These are phyloP conservation scores for Microcaecilia unicolor DNA, from an alignment of 2,797 vertebrate species.

Conservation along the genomic window DNA sequence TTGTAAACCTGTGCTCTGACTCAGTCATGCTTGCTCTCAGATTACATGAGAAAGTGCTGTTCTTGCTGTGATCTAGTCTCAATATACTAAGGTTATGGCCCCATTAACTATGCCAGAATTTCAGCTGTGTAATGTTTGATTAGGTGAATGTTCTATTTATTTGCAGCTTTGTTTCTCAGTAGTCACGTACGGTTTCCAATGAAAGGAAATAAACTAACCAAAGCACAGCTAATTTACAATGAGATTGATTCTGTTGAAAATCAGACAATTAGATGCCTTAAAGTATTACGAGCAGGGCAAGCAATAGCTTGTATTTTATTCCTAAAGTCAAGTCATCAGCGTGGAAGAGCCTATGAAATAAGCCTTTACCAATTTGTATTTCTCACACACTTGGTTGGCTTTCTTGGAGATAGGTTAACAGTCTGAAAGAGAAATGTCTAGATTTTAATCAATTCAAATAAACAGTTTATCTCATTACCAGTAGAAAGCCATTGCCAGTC, in stretches of 20 bases:
- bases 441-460: conserved; percentile 20
- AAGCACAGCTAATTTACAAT: neutral
- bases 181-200: neutral
- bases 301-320: conserved; percentile 5
- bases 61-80: too few species aligned
- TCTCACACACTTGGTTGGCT: too few species aligned
- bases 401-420: neutral
- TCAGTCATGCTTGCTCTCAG: too few species aligned
- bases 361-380: too few species aligned
- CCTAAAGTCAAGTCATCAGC: neutral
- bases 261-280: conserved; percentile 5
- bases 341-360: neutral
- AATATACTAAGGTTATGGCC: too few species aligned
- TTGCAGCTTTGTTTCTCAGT: too few species aligned
- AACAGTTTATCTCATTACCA: conserved; percentile 30
- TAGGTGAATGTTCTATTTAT: too few species aligned
- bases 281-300: conserved; percentile 7
- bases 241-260: neutral
- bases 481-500: conserved; percentile 35
- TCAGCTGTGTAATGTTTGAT: too few species aligned
- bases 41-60: too few species aligned
- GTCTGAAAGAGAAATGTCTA: conserved; percentile 20
- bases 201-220: neutral
- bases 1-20: too few species aligned
- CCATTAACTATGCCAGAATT: too few species aligned